Base-by-base conservation (phyloP, 2,888 invertebrate species). In the Orthosia gothica region DNA sequence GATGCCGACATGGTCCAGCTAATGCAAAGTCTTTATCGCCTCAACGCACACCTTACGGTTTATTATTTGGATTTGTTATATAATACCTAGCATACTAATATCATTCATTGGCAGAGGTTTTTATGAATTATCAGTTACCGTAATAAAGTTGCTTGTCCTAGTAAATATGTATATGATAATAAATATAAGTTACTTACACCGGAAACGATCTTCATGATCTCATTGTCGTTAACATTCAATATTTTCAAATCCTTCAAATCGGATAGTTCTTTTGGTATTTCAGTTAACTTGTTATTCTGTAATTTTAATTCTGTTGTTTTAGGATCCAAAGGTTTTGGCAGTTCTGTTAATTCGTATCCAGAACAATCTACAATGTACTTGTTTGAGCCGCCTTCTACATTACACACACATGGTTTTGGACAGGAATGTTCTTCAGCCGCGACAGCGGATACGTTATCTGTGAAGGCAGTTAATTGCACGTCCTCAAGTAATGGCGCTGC, bases 291-390 rank as follows among this genome's bases (percentile, higher is more conserved):
- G 79, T 96, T 96, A 62, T 96, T 94, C 84, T 95, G 93, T 79
- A 96, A 84, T 82, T 95, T 94, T 32, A 96, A 87, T 61, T 88
- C 91, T 3, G 94, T 95, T 15, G 95, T 95, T 81, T 90, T 93
- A 12, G 91, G 76, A 81, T 94, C 94, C 64, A 96, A 89, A 23
- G 92, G 88, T 18, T 92, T 85, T 47, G 97, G 97, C 67, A 97
- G 92, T 86, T 96, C 94, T 23, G 94, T 94, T 70, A 97, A 90
- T 52, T 92, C 94, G 72, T 93, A 94, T 83, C 96, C 94, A 15
- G 96, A 94, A 89, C 97, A 97, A 89, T 97, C 95, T 9, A 96
- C 94, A 4, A 93, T 89, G 58, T 92, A 94, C 64, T 92, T 88
- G 45, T 89, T 87, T 40, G 91, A 82, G 62, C 89, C 90, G n/a